These are phyloP conservation scores for Henricia sp. DNA, from an alignment of 53 echinoderm and acorn worm genomes.

Conservation along the genomic window DNA sequence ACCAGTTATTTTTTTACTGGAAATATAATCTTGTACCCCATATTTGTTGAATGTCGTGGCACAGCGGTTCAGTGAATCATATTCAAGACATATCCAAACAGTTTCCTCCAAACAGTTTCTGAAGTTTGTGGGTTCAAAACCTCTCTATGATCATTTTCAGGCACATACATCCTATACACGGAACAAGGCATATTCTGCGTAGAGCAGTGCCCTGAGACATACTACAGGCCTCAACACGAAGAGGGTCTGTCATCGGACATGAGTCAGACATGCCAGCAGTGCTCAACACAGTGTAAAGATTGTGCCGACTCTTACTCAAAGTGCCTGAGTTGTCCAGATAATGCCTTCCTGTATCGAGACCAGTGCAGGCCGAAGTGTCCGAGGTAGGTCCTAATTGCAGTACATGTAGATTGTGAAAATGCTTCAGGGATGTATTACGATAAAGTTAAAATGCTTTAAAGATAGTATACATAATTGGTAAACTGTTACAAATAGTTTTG, in stretches of 20 bases:
- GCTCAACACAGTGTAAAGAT: slow-evolving; percentile 86
- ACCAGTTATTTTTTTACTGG: too few relatives aligned
- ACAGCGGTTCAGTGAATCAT: too few relatives aligned
- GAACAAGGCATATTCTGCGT: slow-evolving; percentile 72
- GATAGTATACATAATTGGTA: too few relatives aligned
- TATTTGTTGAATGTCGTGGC: too few relatives aligned
- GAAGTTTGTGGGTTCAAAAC: too few relatives aligned
- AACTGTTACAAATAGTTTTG: too few relatives aligned
- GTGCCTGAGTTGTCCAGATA: slow-evolving; percentile 81
- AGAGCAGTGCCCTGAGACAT: slow-evolving; percentile 74
- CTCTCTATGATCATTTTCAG: too few relatives aligned
- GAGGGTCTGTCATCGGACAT: slow-evolving; percentile 11
- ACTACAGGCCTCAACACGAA: slow-evolving; percentile 71
- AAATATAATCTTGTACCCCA: too few relatives aligned
- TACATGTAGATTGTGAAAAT: too few relatives aligned
- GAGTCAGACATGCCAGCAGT: slow-evolving; percentile 78
- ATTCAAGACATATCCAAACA: too few relatives aligned
- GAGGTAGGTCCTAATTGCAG: slow-evolving; percentile 74
- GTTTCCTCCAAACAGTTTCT: neutral
- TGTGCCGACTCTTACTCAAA: slow-evolving; percentile 73
- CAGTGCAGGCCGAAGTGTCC: slow-evolving; percentile 78
- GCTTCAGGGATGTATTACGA: too few relatives aligned
- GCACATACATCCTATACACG: slow-evolving; percentile 64
- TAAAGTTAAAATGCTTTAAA: too few relatives aligned
- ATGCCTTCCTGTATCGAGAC: slow-evolving; percentile 69